Conservation (phyloP, 2,113 vertebrate genomes). For the Psophia crepitans region DNA sequence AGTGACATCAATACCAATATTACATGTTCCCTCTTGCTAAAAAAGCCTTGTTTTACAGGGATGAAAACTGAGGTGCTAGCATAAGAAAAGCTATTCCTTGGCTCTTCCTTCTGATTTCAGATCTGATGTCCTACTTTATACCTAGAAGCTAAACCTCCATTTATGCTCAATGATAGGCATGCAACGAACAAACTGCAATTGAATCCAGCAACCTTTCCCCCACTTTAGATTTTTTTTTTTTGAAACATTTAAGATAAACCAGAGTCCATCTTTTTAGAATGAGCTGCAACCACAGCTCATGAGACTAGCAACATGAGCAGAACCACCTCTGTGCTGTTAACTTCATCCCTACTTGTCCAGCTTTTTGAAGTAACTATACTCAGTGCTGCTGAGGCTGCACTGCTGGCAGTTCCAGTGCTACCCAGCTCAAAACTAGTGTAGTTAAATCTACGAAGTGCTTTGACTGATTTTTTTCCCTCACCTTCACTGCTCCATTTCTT, state of each 20-base stretch:
- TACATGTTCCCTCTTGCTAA: background rate
- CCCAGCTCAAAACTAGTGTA: background rate
- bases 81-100: background rate
- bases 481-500: background rate
- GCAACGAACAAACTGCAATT: background rate
- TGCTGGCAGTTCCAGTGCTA: background rate
- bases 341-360: background rate
- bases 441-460: background rate
- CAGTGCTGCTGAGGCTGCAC: accelerated
- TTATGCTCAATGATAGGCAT: background rate
- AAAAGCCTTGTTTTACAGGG: background rate
- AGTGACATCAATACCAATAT: background rate
- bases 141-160: background rate
- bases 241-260: too few species aligned
- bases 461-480: background rate
- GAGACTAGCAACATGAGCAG: background rate
- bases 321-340: background rate
- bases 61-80: background rate
- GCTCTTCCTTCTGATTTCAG: background rate
- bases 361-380: accelerated
- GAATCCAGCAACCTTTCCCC: background rate
- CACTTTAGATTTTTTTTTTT: too few species aligned
- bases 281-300: background rate
- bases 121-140: background rate
- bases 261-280: background rate